These are phyloP conservation scores for Cheilosia scutellata DNA, from an alignment of 2,888 invertebrate species.

Conservation along the genomic window DNA sequence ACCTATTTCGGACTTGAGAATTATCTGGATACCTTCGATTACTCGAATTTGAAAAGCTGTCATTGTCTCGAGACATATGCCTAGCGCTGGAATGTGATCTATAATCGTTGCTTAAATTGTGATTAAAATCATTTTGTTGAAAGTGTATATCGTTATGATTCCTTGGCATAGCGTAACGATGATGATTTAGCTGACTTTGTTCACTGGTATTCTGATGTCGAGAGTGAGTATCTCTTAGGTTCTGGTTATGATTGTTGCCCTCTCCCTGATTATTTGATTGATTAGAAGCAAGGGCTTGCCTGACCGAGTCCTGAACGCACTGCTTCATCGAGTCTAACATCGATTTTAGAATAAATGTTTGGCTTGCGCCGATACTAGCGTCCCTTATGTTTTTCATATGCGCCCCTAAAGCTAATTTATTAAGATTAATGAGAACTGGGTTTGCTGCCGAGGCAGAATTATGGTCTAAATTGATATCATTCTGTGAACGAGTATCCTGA, in stretches of 20 bases:
- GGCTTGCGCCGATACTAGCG: constrained; percentile 2
- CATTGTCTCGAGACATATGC: no score
- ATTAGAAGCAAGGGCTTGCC: background rate
- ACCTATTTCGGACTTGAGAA: background rate
- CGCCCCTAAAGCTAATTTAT: background rate
- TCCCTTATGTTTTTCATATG: constrained; percentile 4
- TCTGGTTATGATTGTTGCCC: background rate
- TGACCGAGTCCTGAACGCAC: constrained; percentile 8
- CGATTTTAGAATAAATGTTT: background rate
- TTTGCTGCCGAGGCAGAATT: background rate
- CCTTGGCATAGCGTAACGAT: background rate
- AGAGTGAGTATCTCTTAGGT: background rate
- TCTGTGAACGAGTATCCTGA: background rate
- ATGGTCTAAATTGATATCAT: background rate
- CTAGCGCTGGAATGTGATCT: no score
- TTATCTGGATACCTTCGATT: background rate
- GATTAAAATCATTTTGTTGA: no score
- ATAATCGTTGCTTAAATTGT: no score
- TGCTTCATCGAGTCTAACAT: background rate
- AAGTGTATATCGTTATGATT: background rate
- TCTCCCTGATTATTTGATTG: background rate
- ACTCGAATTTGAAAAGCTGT: background rate
- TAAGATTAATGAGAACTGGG: background rate
- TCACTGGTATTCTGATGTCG: background rate
- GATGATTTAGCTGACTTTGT: background rate